Conservation (phyloP, 2,888 invertebrate species). For the Harmothoe impar region DNA sequence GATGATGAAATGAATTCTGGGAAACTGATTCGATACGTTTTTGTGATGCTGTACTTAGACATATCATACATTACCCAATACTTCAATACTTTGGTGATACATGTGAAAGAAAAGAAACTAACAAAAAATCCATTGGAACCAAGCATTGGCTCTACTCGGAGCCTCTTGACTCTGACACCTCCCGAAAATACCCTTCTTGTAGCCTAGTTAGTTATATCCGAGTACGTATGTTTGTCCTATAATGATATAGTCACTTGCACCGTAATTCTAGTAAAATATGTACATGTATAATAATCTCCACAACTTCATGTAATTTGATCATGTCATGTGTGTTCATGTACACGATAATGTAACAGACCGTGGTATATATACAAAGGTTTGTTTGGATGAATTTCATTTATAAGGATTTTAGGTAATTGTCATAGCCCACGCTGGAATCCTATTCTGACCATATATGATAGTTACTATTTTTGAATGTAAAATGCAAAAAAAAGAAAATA, state of each 20-base stretch:
- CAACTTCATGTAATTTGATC: slow-evolving; percentile 61
- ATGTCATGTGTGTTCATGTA: slow-evolving; percentile 61
- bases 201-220: slow-evolving; percentile 60
- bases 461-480: slow-evolving; percentile 62
- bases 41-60: slow-evolving; percentile 63
- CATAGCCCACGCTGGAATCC: slow-evolving; percentile 46
- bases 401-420: slow-evolving; percentile 61
- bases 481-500: slow-evolving; percentile 61
- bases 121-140: slow-evolving; percentile 46
- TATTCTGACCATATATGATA: slow-evolving; percentile 63
- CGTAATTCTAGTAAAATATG: slow-evolving; percentile 61
- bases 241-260: slow-evolving; percentile 63
- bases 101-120: slow-evolving; percentile 4
- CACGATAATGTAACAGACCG: slow-evolving; percentile 52
- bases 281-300: slow-evolving; percentile 62
- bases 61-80: slow-evolving; percentile 63
- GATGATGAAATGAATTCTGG: slow-evolving; percentile 50
- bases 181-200: slow-evolving; percentile 55
- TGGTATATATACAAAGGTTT: slow-evolving; percentile 50
- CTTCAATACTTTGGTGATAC: slow-evolving; percentile 61
- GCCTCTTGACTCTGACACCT: slow-evolving; percentile 37
- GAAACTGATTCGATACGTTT: slow-evolving; percentile 50
- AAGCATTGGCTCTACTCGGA: neutral
- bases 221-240: slow-evolving; percentile 61
- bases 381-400: slow-evolving; percentile 57